These are phyloP conservation scores for Brachystomella parvula DNA, from an alignment of 1,140 invertebrate species.

Conservation along the genomic window DNA sequence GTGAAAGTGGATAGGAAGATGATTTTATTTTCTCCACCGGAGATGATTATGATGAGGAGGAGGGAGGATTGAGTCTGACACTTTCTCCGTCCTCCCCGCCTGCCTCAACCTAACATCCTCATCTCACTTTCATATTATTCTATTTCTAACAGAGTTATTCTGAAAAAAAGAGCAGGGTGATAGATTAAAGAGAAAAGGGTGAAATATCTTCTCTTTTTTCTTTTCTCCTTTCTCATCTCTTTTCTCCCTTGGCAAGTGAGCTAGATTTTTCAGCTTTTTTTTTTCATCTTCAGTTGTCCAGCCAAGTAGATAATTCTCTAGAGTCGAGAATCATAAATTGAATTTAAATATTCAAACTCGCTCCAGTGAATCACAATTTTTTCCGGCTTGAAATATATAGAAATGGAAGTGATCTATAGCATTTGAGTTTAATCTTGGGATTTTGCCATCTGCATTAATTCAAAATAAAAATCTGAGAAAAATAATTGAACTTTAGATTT, in stretches of 20 bases:
- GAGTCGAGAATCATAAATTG: background rate
- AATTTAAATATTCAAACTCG: background rate
- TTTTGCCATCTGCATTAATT: background rate
- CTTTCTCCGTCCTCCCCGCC: too few species aligned
- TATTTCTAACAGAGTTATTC: background rate
- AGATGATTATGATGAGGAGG: background rate
- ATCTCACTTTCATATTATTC: background rate
- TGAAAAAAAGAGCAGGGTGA: background rate
- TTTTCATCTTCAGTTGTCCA: background rate
- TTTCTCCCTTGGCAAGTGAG: background rate
- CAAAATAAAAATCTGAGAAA: background rate
- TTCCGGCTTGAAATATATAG: background rate
- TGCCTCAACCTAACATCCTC: too few species aligned
- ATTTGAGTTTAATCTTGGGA: background rate
- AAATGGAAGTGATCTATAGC: background rate
- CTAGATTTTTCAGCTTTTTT: background rate
- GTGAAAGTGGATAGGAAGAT: background rate
- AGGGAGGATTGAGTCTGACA: background rate
- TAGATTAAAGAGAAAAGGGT: background rate
- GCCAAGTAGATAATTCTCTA: background rate
- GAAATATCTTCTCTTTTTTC: too few species aligned
- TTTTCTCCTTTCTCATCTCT: background rate
- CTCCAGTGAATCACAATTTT: background rate
- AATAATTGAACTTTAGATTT: background rate
- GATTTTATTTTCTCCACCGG: background rate